Base-by-base conservation (phyloP, 2,888 invertebrate genomes). In the Cheilosia impressa region DNA sequence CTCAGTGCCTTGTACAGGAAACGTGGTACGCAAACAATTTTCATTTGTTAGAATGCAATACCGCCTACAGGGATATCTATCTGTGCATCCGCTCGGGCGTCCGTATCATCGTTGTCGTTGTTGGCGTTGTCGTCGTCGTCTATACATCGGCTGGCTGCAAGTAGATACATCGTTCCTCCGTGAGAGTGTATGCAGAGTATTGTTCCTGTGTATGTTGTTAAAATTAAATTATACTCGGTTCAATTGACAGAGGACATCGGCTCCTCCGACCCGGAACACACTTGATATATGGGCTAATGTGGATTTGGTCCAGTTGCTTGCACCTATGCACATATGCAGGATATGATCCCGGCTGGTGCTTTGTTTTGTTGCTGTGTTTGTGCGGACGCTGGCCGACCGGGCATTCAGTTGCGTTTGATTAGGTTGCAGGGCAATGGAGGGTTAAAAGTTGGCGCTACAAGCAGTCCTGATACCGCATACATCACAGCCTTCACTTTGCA, bases 221-320 rank as follows among this genome's bases (percentile, higher is more conserved):
- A 81, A 85, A 85, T 81, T 85, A 81, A 81, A 85, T 85, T 85
- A 85, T 81, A 81, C 81, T 81, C 76, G 85, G 81, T 85, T 81
- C 85, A 81, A 85, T 85, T 81, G 85, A 81, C 81, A 85, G 85
- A 81, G 81, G 85, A 85, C 85, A 81, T 85, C 81, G 85, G 85
- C 81, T 85, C 77, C 85, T 85, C 57, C 85, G 81, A 85, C 85
- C 85, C 85, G 85, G 85, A 85, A 81, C 81, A 72, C 72, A 81
- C 72, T 85, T 85, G 85, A 85, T 85, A 81, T 85, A 85, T 85
- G 85, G 76, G 85, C 66, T 85, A 85, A 81, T 85, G 85, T 81
- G 85, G 81, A 85, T 85, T 81, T 85, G 85, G 81, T 85, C 53
- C 81, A 85, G 72, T 85, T 85, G 85, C 81, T 58, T 85, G 81